phyloP scores from a whole-genome alignment of 2,113 vertebrate species.

The Cebidichthys violaceus region DNA sequence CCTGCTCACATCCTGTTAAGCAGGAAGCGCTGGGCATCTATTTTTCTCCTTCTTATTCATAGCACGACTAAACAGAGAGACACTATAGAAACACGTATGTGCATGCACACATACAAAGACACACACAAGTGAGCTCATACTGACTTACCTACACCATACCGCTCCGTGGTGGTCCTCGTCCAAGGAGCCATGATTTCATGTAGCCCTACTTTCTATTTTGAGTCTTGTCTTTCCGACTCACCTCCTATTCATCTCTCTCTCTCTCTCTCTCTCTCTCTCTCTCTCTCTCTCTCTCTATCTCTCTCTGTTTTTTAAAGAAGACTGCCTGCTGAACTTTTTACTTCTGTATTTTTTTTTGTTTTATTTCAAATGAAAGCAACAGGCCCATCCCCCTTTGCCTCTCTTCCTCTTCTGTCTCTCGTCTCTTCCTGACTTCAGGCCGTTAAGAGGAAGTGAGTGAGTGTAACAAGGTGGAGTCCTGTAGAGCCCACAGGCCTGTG shows the following conservation, averaged over 20 bases:
- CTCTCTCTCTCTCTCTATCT: too few species aligned
- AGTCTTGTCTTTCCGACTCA: slow-evolving; percentile 24
- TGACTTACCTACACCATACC: slow-evolving; percentile 83
- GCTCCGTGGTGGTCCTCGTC: slow-evolving; percentile 69
- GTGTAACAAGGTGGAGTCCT: slow-evolving; percentile 67
- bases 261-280: slow-evolving; percentile 29
- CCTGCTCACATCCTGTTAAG: slow-evolving; percentile 75
- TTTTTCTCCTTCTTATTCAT: slow-evolving; percentile 6
- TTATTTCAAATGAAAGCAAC: slow-evolving; percentile 59
- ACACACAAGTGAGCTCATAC: slow-evolving; percentile 2
- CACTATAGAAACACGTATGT: not conserved
- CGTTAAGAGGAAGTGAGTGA: slow-evolving; percentile 74
- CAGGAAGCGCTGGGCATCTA: slow-evolving; percentile 67
- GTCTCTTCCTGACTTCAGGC: slow-evolving; percentile 72
- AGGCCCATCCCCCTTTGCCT: slow-evolving; percentile 72
- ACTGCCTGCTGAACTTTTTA: slow-evolving; percentile 51
- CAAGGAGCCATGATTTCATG: slow-evolving; percentile 80
- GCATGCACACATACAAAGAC: not conserved
- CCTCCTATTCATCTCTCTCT: slow-evolving; percentile 33
- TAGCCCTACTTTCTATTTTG: slow-evolving; percentile 6
- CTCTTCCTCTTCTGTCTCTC: slow-evolving; percentile 82
- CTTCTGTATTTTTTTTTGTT: slow-evolving; percentile 69
- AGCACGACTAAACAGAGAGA: not conserved
- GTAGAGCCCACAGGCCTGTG: slow-evolving; percentile 18
- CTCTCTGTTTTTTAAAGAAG: slow-evolving; percentile 10